Percentiles rank a stretch among this genome's conserved stretches.
These are phyloP conservation scores for Lutraria rhynchaena DNA, from an alignment of 1,140 invertebrate genomes.

Conservation along the genomic window DNA sequence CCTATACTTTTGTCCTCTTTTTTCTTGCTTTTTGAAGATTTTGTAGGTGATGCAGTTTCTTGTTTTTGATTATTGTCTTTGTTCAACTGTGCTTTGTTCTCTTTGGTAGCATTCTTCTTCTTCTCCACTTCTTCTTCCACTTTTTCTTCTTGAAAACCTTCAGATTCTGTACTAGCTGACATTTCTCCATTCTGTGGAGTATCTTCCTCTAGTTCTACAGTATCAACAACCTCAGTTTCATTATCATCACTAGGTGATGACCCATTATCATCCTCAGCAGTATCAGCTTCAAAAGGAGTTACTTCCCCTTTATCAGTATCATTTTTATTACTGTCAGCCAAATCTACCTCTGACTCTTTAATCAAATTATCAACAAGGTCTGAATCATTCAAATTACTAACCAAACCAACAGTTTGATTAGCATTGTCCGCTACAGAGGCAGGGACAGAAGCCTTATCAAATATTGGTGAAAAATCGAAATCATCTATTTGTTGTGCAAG, in stretches of 20 bases:
- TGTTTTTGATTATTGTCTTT: slow-evolving; percentile 38
- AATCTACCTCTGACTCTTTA: slow-evolving; percentile 25
- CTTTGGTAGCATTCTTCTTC: slow-evolving; percentile 6
- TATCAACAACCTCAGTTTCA: slow-evolving; percentile 26
- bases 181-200: slow-evolving; percentile 58
- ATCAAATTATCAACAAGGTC: slow-evolving; percentile 41
- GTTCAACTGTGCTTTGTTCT: slow-evolving; percentile 49
- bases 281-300: slow-evolving; percentile 25
- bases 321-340: neutral
- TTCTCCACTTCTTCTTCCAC: slow-evolving; percentile 27
- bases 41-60: slow-evolving; percentile 38
- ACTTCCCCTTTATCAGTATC: slow-evolving; percentile 8
- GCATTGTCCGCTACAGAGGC: neutral
- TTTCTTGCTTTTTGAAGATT: slow-evolving; percentile 72
- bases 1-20: slow-evolving; percentile 78
- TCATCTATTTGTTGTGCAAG: slow-evolving; percentile 52
- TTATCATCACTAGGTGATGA: neutral
- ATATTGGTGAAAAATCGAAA: slow-evolving; percentile 39
- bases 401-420: neutral
- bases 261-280: slow-evolving; percentile 42
- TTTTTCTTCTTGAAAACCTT: slow-evolving; percentile 61
- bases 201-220: slow-evolving; percentile 10
- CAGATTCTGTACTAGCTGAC: slow-evolving; percentile 65
- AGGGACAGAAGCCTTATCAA: slow-evolving; percentile 1
- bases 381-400: slow-evolving; percentile 34